Conservation (phyloP, 2,888 invertebrate genomes). For the Rhaphigaster nebulosa region DNA sequence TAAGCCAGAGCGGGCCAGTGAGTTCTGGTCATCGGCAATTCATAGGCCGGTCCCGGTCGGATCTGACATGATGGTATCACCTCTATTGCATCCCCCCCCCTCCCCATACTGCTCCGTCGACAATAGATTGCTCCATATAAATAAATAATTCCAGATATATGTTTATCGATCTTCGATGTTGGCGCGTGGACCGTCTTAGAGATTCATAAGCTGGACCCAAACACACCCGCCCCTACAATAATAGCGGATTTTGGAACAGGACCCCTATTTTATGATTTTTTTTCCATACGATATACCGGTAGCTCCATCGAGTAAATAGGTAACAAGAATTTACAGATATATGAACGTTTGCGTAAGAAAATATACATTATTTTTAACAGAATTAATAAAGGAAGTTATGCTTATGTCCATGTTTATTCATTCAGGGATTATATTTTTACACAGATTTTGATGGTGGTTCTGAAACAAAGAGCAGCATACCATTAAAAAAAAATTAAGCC, state of each 20-base stretch:
- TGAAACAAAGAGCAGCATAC: no score
- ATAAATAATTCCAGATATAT: constrained; percentile 24
- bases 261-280: not conserved
- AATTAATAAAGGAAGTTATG: no score
- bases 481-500: no score
- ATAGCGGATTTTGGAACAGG: not conserved
- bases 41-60: not conserved
- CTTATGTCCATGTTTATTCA: no score
- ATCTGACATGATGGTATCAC: not conserved
- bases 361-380: no score
- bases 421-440: no score
- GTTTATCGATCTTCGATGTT: not conserved
- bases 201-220: constrained; percentile 13
- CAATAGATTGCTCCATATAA: constrained; percentile 26
- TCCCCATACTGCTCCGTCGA: not conserved
- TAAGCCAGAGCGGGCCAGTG: not conserved
- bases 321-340: not conserved
- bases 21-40: constrained; percentile 23
- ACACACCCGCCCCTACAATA: not conserved
- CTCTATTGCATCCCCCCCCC: not conserved
- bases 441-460: no score
- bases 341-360: not conserved
- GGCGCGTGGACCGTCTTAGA: not conserved
- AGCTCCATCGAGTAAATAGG: not conserved
- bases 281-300: not conserved